Conservation (phyloP, 2,113 vertebrate species). For the Pogonocichla stellata region DNA sequence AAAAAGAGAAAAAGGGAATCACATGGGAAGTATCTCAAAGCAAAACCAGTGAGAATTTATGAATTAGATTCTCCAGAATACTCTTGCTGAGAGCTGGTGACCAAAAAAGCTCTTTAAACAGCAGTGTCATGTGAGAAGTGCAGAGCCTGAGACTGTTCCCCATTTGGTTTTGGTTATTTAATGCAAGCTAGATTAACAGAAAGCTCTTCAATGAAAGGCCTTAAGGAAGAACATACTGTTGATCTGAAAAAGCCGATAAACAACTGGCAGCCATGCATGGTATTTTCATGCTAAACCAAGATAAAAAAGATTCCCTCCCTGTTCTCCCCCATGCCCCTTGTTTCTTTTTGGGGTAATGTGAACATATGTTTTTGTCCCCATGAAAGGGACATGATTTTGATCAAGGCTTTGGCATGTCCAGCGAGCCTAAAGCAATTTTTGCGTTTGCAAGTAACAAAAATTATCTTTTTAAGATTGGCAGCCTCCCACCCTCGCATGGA, state of each 20-base stretch:
- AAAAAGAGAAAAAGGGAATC: neutral
- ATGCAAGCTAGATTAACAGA: constrained; percentile 29
- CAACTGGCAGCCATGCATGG: constrained; percentile 37
- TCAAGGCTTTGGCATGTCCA: constrained; percentile 59
- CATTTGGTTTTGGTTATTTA: constrained; percentile 64
- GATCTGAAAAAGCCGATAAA: constrained; percentile 60
- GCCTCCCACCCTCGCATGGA: neutral
- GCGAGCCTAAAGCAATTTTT: neutral
- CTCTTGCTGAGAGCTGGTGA: constrained; percentile 25
- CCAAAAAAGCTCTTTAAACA: constrained; percentile 44
- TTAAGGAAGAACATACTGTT: constrained; percentile 66
- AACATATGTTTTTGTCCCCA: constrained; percentile 51
- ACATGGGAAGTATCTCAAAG: neutral
- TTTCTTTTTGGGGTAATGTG: constrained; percentile 32
- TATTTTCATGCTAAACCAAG: constrained; percentile 50
- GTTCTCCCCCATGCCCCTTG: neutral
- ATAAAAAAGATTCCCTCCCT: constrained; percentile 43
- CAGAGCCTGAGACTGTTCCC: neutral
- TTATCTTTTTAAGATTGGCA: constrained; percentile 15
- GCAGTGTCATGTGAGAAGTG: neutral
- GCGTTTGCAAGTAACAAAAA: constrained; percentile 29
- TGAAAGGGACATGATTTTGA: constrained; percentile 45
- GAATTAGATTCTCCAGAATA: constrained; percentile 25
- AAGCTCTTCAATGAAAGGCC: constrained; percentile 20
- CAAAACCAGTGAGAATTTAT: constrained; percentile 16